Base-by-base conservation (phyloP, 37 sponge, comb jelly and placozoan genomes). In the Beroe ovata region DNA sequence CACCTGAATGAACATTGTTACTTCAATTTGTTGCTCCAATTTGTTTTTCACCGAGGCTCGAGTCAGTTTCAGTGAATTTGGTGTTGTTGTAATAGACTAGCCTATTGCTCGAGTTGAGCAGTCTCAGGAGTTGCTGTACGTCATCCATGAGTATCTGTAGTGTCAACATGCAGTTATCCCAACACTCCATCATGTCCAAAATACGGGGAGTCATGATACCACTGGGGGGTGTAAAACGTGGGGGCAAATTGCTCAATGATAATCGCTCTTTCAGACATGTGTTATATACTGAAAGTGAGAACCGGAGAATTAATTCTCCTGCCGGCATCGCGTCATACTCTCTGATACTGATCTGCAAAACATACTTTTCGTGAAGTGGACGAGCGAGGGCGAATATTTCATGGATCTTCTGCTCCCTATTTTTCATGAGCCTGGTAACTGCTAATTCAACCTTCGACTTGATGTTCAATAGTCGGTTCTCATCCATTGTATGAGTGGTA, bases 81-180 rank as follows among this genome's bases (percentile, higher is more conserved):
- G n/a, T n/a, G n/a, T n/a, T n/a, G n/a, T n/a, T n/a, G n/a, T n/a
- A n/a, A n/a, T n/a, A n/a, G n/a, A n/a, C n/a, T n/a, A n/a, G n/a
- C n/a, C n/a, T n/a, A n/a, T n/a, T n/a, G n/a, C n/a, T n/a, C n/a
- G n/a, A n/a, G n/a, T n/a, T n/a, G n/a, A n/a, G n/a, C n/a, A n/a
- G 54, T 47, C 11, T 47, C 6, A 47, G 54, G 11, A 47, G 54
- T 6, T 47, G 54, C 6, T 47, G 54, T 32, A 33, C 35, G 30
- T 66, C 69, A 18, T 66, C 69, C 25, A 32, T 34, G 2, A 66
- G 18, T 2, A 66, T 32, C 69, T 29, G 30, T 8, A 66, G 16
- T 6, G 69, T 66, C 25, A 66, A 30, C 18, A 66, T 66, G 69
- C 36, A 66, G 69, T 66, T 25, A 66, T 66, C 30, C 69, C 69